phyloP scores from a whole-genome alignment of 1,140 invertebrate genomes.

The Drosophila bocki region DNA sequence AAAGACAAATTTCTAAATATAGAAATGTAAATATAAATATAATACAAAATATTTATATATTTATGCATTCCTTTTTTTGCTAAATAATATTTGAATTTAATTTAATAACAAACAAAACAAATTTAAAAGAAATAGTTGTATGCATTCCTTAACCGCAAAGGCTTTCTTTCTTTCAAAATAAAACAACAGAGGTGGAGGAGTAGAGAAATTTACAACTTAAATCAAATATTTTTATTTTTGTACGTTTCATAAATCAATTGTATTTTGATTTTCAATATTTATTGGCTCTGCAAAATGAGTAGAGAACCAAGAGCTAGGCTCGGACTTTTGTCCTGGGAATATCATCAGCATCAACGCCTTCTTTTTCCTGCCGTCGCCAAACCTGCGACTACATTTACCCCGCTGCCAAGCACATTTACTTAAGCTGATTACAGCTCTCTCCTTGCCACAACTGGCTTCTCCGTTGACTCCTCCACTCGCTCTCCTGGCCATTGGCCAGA shows the following conservation, averaged over 20 bases:
- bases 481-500: conserved; percentile 53
- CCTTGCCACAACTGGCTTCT: background rate
- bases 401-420: conserved; percentile 72
- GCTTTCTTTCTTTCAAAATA: background rate
- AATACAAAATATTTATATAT: background rate
- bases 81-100: background rate
- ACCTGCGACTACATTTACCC: conserved; percentile 65
- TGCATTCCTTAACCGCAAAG: background rate
- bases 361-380: conserved; percentile 47
- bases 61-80: too few species aligned
- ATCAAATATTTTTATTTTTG: background rate
- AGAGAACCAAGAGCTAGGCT: too few species aligned
- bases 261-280: conserved; percentile 1
- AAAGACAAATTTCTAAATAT: background rate
- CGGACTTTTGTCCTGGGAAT: conserved; percentile 19
- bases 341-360: conserved; percentile 46
- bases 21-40: background rate
- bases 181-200: background rate
- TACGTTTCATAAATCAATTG: conserved; percentile 1
- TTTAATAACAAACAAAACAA: background rate
- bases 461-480: conserved; percentile 7
- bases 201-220: background rate
- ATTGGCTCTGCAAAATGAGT: background rate
- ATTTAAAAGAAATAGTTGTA: background rate
- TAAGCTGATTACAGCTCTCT: conserved; percentile 66